These are phyloP conservation scores for Vimba vimba DNA, from an alignment of 2,113 vertebrate species.

Conservation along the genomic window DNA sequence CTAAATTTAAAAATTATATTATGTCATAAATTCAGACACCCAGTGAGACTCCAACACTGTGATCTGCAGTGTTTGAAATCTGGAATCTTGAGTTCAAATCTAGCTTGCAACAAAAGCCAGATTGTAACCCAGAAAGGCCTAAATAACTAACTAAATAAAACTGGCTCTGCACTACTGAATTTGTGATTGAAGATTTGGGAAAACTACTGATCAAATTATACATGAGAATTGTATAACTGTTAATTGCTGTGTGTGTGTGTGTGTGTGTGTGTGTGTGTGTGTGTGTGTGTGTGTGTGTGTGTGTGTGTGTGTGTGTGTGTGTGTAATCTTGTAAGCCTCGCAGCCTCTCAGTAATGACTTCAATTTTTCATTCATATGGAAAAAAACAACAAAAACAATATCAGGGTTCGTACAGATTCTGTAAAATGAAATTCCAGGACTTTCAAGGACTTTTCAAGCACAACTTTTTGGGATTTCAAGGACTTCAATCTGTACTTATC, in stretches of 20 bases:
- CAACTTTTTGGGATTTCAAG: too few relatives aligned
- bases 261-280: background rate
- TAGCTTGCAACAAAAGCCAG: too few relatives aligned
- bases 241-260: background rate
- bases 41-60: too few relatives aligned
- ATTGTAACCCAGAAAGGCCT: too few relatives aligned
- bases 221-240: background rate
- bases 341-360: slow-evolving; percentile 41
- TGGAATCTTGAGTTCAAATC: too few relatives aligned
- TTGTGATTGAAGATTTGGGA: background rate
- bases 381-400: background rate
- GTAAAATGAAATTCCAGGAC: too few relatives aligned
- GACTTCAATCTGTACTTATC: too few relatives aligned
- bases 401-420: too few relatives aligned
- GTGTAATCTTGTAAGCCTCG: slow-evolving; percentile 41
- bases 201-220: slow-evolving; percentile 5
- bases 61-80: too few relatives aligned
- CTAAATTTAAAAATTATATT: too few relatives aligned
- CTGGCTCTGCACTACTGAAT: background rate
- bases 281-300: background rate
- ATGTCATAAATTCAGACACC: background rate
- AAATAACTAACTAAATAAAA: too few relatives aligned
- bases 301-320: slow-evolving; percentile 40
- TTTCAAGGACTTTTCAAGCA: too few relatives aligned
- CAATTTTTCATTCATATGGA: slow-evolving; percentile 31